A percentile compares a stretch with the other conserved stretches of the same genome.
Conservation (phyloP, 1,140 invertebrate species). For the Calephelis nemesis region DNA sequence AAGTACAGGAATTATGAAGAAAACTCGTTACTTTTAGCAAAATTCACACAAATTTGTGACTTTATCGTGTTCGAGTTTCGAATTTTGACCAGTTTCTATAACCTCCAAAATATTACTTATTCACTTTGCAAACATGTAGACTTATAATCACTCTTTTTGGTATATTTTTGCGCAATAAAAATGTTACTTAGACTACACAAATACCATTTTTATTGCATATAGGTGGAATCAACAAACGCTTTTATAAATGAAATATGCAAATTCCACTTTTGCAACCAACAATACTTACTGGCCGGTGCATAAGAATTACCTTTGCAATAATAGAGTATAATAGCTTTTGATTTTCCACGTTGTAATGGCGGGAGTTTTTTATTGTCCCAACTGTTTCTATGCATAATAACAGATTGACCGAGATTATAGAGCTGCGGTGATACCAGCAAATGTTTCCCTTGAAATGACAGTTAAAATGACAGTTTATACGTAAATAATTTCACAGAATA, state of each 20-base stretch:
- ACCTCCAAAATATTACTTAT: too few relatives aligned
- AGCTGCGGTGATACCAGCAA: conserved; percentile 21
- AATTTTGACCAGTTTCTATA: too few relatives aligned
- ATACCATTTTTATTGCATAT: neutral
- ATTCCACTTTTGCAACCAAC: conserved; percentile 31
- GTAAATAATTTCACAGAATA: neutral
- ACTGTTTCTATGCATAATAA: conserved; percentile 68
- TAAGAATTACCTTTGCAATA: conserved; percentile 35
- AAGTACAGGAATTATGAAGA: too few relatives aligned
- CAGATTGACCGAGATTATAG: conserved; percentile 57
- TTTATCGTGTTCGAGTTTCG: too few relatives aligned
- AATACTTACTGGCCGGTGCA: conserved; percentile 24
- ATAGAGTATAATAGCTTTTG: conserved; percentile 56
- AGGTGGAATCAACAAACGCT: conserved; percentile 30
- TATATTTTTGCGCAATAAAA: too few relatives aligned
- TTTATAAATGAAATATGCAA: conserved; percentile 51
- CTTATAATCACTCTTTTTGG: too few relatives aligned
- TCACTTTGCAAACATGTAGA: too few relatives aligned
- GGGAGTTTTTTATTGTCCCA: conserved; percentile 58
- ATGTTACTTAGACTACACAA: too few relatives aligned
- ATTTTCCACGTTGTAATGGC: conserved; percentile 59
- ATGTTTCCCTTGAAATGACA: neutral
- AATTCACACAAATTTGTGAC: too few relatives aligned
- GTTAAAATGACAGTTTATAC: conserved; percentile 5
- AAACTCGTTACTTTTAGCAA: too few relatives aligned